Conservation (phyloP, 23 tunicate species). For the Aplidium turbinatum region DNA sequence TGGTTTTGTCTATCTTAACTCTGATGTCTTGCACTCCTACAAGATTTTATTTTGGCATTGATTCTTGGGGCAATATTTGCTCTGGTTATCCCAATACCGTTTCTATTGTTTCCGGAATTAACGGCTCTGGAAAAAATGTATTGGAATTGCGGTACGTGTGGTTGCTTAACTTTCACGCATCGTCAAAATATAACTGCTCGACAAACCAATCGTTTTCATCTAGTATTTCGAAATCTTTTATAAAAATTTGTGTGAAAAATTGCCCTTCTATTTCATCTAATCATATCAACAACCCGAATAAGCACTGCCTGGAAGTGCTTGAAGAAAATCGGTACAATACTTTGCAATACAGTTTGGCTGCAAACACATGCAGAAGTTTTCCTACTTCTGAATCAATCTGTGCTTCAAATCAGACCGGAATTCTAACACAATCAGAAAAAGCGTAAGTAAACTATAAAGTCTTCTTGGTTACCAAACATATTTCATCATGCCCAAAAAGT, state of each 20-base stretch:
- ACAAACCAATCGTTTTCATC: no score
- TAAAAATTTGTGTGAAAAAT: conserved; percentile 46
- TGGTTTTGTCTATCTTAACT: no score
- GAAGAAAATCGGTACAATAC: conserved; percentile 29
- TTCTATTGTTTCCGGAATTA: conserved; percentile 10
- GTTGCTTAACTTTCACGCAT: conserved; percentile 17
- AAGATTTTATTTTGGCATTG: conserved; percentile 47
- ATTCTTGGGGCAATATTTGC: conserved; percentile 88
- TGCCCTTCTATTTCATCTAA: conserved; percentile 41
- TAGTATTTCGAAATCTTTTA: background rate
- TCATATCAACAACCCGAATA: background rate
- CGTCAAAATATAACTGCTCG: background rate
- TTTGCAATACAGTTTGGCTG: conserved; percentile 1
- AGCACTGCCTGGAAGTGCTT: conserved; percentile 24
- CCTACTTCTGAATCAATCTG: no score
- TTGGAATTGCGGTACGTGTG: conserved; percentile 42
- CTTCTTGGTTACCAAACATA: no score
- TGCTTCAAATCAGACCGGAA: no score
- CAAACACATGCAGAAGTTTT: conserved; percentile 6
- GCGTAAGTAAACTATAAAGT: no score
- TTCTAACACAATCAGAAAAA: no score
- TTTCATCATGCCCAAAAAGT: no score
- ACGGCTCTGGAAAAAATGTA: conserved; percentile 43
- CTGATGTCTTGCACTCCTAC: no score
- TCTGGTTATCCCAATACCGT: conserved; percentile 33